Evolutionary conservation across 2,797 vertebrate species (phyloP).

Genomic region (Leptodactylus fallax): DNA sequence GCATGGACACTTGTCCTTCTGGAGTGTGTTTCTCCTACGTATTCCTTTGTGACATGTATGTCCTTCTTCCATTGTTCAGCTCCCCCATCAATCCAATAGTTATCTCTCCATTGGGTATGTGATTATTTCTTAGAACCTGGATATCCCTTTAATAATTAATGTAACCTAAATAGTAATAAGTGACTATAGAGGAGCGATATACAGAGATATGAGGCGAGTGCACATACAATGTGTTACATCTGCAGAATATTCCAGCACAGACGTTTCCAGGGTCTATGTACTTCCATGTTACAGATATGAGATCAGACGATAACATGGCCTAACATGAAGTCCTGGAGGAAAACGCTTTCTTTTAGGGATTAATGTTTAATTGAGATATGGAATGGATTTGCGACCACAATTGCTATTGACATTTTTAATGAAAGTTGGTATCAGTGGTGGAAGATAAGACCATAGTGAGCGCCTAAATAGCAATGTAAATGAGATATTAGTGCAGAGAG

Average conservation of each 20-base stretch:
- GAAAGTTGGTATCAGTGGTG: not conserved
- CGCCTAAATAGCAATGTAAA: not conserved
- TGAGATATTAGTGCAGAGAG: not conserved
- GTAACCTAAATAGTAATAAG: too few species aligned
- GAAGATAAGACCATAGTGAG: slow-evolving; percentile 8
- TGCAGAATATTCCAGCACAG: too few species aligned
- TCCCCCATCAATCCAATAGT: too few species aligned
- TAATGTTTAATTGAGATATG: slow-evolving; percentile 34
- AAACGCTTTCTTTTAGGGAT: slow-evolving; percentile 4
- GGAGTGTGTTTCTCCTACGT: too few species aligned
- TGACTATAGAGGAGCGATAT: not conserved
- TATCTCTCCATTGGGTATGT: too few species aligned
- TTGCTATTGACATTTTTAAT: slow-evolving; percentile 26
- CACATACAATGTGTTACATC: not conserved
- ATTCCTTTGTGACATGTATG: too few species aligned
- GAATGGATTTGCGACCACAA: not conserved
- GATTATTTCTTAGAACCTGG: too few species aligned
- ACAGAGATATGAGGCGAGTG: not conserved
- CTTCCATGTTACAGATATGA: not conserved
- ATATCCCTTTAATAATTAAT: too few species aligned
- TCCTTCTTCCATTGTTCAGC: too few species aligned
- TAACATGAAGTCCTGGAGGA: not conserved
- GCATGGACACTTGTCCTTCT: too few species aligned
- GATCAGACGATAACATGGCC: not conserved
- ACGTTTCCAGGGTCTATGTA: not conserved